Percentiles rank a stretch among this genome's conserved stretches.
Evolutionary conservation across 1,140 invertebrate species (phyloP).

Genomic region (Neelides sp.): DNA sequence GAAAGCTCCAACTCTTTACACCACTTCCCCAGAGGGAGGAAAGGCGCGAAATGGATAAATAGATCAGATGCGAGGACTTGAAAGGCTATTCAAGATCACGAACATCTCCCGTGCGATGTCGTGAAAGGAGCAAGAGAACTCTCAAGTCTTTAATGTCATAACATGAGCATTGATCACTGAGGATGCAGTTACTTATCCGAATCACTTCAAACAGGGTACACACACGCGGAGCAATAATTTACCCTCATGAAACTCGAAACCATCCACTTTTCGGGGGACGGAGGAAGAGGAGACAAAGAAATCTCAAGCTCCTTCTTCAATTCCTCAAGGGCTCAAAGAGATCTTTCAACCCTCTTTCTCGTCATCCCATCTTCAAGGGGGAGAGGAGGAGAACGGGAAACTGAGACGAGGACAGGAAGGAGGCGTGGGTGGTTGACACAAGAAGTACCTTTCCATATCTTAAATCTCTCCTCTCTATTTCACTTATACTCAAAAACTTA

Average conservation of each 20-base stretch:
- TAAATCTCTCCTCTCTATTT: too few relatives aligned
- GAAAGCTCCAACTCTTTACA: background rate
- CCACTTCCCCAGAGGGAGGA: background rate
- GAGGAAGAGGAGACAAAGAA: too few relatives aligned
- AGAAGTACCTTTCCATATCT: too few relatives aligned
- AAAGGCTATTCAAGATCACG: background rate
- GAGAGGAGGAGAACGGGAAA: background rate
- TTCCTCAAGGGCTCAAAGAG: background rate
- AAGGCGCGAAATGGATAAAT: background rate
- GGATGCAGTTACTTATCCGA: background rate
- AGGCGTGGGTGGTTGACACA: slow-evolving; percentile 10
- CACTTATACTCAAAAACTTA: too few relatives aligned
- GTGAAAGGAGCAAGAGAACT: too few relatives aligned
- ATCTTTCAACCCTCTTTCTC: background rate
- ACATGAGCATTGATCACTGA: slow-evolving; percentile 21
- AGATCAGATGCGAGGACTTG: background rate
- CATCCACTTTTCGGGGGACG: slow-evolving; percentile 12
- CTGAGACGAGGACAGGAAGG: slow-evolving; percentile 16
- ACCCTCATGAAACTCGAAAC: slow-evolving; percentile 16
- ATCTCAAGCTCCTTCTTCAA: background rate
- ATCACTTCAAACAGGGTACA: background rate
- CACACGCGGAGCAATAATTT: slow-evolving; percentile 18
- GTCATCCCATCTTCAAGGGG: background rate
- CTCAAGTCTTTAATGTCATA: slow-evolving; percentile 24
- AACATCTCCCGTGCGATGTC: too few relatives aligned